Evolutionary conservation across 2,797 vertebrate species (phyloP), one percentile per base, ranked within the genome.

Genomic region (Coregonus sp.): DNA sequence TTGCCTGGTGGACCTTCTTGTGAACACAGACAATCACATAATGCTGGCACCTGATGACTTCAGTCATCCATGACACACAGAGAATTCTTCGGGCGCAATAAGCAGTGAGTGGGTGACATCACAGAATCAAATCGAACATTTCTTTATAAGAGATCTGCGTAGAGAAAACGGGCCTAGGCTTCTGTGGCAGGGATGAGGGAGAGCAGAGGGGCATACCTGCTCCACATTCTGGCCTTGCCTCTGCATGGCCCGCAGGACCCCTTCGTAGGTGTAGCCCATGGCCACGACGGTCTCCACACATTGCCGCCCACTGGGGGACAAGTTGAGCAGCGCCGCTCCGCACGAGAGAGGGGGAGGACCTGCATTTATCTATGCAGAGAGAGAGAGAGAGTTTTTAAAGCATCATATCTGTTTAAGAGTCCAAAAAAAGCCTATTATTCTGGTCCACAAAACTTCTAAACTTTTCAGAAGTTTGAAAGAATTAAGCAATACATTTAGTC

Each of bases 181-280:
- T 69, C 71, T 81, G 75, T 20, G 52, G 2, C 70, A 0, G 20
- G 7, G 54, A 15, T 35, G 51, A 16, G 33, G 70, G 66, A 67
- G 3, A 85, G 87, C 81, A 33, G 67, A 47, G 79, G 67, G 40
- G 79, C 85, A 15, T 83, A 99, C 98, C 96, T 99, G 97, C 86
- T 99, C 98, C 86, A 99, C 95, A 70, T 97, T 98, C 91, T 98
- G 96, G 73, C 97, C 98, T 87, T 96, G 98, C 92, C 94, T 96
- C 92, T 97, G 97, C 96, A 99, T 98, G 89, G 98, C 98, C 89
- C 95, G 95, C 76, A 99, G 87, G 75, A 98, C 97, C 0, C 95
- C 96, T 75, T 99, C 96, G 0, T 96, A 97, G 0, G 96, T 96
- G 88, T 99, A 99, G 3, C 98, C 98, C 98, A 99, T 99, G 88